These are phyloP conservation scores for Caenorhabditis virilis DNA, from an alignment of 2,888 invertebrate species.

Conservation along the genomic window DNA sequence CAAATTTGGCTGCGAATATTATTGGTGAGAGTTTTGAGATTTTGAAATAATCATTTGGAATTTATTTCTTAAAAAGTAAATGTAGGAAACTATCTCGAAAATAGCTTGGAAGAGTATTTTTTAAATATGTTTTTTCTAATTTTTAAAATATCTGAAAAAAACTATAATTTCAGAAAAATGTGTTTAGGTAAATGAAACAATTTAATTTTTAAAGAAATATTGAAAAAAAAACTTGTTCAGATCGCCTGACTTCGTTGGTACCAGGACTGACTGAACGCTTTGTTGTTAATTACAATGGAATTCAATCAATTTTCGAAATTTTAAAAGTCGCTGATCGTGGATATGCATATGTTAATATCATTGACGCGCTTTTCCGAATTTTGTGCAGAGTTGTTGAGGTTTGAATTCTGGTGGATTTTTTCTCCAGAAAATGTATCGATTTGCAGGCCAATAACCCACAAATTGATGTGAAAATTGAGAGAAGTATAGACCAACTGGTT, in stretches of 20 bases:
- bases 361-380: not conserved
- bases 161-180: too few species aligned
- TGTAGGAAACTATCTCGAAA: too few species aligned
- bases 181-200: too few species aligned
- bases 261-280: conserved; percentile 14
- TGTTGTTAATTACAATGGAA: conserved; percentile 20
- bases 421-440: not conserved
- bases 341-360: not conserved
- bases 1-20: conserved; percentile 13
- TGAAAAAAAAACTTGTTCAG: conserved; percentile 8
- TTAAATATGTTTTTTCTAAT: too few species aligned
- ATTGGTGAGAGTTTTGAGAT: conserved; percentile 6
- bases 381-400: not conserved
- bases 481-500: not conserved
- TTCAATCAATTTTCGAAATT: conserved; percentile 10
- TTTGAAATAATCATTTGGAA: not conserved
- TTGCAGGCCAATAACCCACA: not conserved
- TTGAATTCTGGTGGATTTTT: not conserved
- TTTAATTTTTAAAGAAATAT: too few species aligned
- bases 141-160: too few species aligned
- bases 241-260: conserved; percentile 14
- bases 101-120: too few species aligned
- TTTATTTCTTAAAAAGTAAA: too few species aligned
- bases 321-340: conserved; percentile 20
- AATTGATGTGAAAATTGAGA: too few species aligned